Evolutionary conservation across 2,888 invertebrate species (phyloP).

Genomic region (Oscheius sp.): DNA sequence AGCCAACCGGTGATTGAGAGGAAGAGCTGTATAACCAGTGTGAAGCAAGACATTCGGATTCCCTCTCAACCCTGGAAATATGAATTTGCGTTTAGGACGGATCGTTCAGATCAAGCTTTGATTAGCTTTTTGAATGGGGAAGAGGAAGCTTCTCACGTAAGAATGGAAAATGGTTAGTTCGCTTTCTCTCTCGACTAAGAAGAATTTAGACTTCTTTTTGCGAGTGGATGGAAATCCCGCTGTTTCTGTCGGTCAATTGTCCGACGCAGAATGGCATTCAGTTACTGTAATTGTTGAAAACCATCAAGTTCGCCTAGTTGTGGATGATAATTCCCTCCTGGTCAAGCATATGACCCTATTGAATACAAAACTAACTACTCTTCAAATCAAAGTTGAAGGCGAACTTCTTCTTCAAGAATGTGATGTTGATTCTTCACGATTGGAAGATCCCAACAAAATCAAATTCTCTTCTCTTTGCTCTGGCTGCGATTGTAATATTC

Average conservation of each 20-base stretch:
- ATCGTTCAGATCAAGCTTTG: slow-evolving; percentile 43
- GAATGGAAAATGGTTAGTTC: slow-evolving; percentile 34
- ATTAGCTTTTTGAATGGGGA: slow-evolving; percentile 34
- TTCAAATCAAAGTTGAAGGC: slow-evolving; percentile 20
- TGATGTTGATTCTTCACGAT: not conserved
- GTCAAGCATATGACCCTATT: slow-evolving; percentile 10
- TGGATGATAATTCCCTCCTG: not conserved
- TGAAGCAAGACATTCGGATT: slow-evolving; percentile 22
- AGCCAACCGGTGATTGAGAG: slow-evolving; percentile 32
- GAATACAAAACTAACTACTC: not conserved
- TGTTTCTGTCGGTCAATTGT: slow-evolving; percentile 37
- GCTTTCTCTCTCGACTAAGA: not conserved
- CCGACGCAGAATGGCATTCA: slow-evolving; percentile 51
- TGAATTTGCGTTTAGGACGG: slow-evolving; percentile 47
- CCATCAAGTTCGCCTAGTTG: slow-evolving; percentile 13
- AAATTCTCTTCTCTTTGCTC: slow-evolving; percentile 12
- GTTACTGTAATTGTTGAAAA: slow-evolving; percentile 15
- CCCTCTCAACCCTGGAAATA: slow-evolving; percentile 27
- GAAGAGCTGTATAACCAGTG: slow-evolving; percentile 35
- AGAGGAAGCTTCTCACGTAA: slow-evolving; percentile 22
- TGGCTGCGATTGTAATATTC: slow-evolving; percentile 24
- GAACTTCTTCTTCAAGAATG: slow-evolving; percentile 1
- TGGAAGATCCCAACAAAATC: not conserved
- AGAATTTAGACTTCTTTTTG: slow-evolving; percentile 39
- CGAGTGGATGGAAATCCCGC: slow-evolving; percentile 32